Base-by-base conservation (phyloP, 2,888 invertebrate genomes). In the Pachydiplax longipennis region DNA sequence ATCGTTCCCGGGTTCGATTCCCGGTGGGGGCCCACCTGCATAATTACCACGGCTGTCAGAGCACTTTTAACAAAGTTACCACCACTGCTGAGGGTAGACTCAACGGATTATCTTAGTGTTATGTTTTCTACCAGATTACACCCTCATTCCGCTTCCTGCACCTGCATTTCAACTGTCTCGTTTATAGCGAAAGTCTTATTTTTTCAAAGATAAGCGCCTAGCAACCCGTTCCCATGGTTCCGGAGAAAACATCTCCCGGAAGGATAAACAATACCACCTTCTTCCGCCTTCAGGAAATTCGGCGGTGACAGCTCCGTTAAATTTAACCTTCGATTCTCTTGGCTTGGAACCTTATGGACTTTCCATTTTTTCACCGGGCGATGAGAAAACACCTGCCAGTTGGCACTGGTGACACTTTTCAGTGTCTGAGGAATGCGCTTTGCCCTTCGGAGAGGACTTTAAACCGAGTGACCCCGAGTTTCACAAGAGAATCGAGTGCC, bases 371-470 rank as follows among this genome's bases (percentile, higher is more conserved):
- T 35, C 8, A n/a, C 48, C 82, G 25, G 4, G 40, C 4, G 6
- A 6, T 2, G 40, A 40, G 31, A 5, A 31, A 53, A 2, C 48
- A 35, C 40, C 15, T 53, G 82, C 53, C 31, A 44, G 44, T 10
- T 53, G 53, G 48, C 53, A 83, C 31, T 4, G 44, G 6, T 44
- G 40, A 40, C 40, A 5, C 6, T 40, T 40, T 40, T 6, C 48
- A n/a, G 15, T 40, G 12, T 40, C 40, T 44, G 81, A n/a, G 48
- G 81, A 44, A 48, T 81, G 81, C 25, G 81, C n/a, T 25, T 48
- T 53, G 82, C 35, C 82, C 82, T 83, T 83, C 82, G 53, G 53
- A 83, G 40, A 53, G 82, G 82, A 83, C 82, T 48, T 83, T 53
- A 83, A 83, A 83, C 82, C 53, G 37, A 53, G 53, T 83, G 53